A percentile compares a stretch with the other conserved stretches of the same genome.
These are phyloP conservation scores for Pemphredon lugubris DNA, from an alignment of 2,888 invertebrate species.

Conservation along the genomic window DNA sequence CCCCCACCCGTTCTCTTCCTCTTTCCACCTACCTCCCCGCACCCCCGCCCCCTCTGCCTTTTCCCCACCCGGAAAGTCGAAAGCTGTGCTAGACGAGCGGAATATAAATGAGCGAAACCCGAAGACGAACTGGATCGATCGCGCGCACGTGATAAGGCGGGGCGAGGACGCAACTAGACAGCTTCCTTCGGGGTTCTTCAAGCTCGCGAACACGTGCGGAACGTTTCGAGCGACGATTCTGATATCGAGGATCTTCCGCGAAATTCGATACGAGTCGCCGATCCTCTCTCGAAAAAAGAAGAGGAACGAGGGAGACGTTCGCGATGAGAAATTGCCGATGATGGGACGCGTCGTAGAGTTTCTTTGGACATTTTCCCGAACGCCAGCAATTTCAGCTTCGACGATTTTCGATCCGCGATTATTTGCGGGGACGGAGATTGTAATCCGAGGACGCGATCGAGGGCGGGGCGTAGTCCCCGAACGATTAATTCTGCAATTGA, in stretches of 20 bases:
- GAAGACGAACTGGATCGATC: constrained; percentile 65
- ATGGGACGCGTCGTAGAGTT: background rate
- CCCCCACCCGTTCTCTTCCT: constrained; percentile 16
- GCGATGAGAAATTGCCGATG: background rate
- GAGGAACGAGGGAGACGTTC: background rate
- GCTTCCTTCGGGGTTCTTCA: constrained; percentile 44
- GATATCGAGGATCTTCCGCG: constrained; percentile 48
- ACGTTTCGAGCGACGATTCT: constrained; percentile 48
- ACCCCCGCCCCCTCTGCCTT: constrained; percentile 19
- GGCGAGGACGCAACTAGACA: constrained; percentile 56
- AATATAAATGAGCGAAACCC: constrained; percentile 65
- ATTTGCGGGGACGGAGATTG: background rate
- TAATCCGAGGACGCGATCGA: background rate
- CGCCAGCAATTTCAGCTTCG: background rate
- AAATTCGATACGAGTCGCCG: constrained; percentile 49
- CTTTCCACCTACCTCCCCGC: too few relatives aligned
- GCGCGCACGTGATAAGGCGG: constrained; percentile 59
- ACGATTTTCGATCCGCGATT: background rate
- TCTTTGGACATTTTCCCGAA: background rate
- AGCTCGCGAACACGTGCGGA: constrained; percentile 45
- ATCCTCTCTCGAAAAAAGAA: background rate
- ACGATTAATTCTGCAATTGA: too few relatives aligned
- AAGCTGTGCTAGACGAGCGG: constrained; percentile 63
- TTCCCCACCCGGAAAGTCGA: constrained; percentile 45
- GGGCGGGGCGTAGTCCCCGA: too few relatives aligned